Evolutionary conservation across 1,140 invertebrate genomes (phyloP), one percentile per base, ranked within the genome.

Genomic region (Saccostrea echinata): DNA sequence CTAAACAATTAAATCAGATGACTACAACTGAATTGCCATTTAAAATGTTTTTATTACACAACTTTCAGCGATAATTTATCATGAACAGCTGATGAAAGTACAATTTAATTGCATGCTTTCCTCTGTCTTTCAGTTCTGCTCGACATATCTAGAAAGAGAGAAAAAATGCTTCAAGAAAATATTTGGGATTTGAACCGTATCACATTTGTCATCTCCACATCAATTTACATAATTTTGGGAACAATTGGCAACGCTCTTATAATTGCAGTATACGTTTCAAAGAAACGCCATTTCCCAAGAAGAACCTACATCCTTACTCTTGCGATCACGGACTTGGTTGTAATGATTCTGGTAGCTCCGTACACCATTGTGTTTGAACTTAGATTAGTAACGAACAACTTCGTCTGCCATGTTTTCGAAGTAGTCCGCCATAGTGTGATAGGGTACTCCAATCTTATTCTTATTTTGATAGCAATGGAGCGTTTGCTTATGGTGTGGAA

Each of bases 281-380:
- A 76, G 27, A 76, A 76, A 76, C 68, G 13, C 3, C 68, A 30
- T 33, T 76, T 76, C 18, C 68, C 68, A 8, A 76, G 27, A 33
- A 27, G 68, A 33, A 30, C 27, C 27, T 76, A 76, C 27, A 30
- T 76, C 68, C 27, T 76, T 8, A 76, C 68, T 12, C 68, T 76
- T 0, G 68, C 68, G 11, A 33, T 76, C 0, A 27, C 27, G 30
- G 68, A 76, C 68, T 33, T 76, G 1, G 68, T 76, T 24, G 27
- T 76, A 27, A 16, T 76, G 27, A 27, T 33, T 8, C 3, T 76
- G 27, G 68, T 76, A 16, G 68, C 68, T 33, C 68, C 68, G 0
- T 76, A 76, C 68, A 30, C 68, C 30, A 76, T 76, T 33, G 68
- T 76, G 27, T 76, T 76, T 27, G 68, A 76, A 33, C 68, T 76